Evolutionary conservation across 2,888 invertebrate species (phyloP).

Genomic region (Tethea ocularis): DNA sequence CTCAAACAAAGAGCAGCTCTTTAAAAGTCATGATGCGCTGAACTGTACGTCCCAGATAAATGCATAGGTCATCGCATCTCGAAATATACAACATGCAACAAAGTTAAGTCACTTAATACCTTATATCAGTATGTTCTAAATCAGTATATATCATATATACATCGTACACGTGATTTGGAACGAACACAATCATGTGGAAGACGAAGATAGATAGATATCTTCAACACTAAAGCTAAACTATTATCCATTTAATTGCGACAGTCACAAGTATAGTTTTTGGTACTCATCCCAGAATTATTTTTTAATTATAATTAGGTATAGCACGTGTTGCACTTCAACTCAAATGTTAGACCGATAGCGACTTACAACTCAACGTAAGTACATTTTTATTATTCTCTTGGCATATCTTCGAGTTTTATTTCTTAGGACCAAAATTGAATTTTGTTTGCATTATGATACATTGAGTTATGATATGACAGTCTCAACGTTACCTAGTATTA

Average conservation of each 20-base stretch:
- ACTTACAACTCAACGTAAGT: no score
- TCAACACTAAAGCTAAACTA: not conserved
- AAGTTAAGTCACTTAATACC: not conserved
- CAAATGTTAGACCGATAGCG: no score
- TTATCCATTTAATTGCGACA: not conserved
- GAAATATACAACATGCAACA: not conserved
- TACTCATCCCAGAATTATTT: not conserved
- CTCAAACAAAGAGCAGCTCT: not conserved
- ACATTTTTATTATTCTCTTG: no score
- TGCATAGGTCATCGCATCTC: not conserved
- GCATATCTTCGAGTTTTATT: no score
- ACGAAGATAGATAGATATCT: not conserved
- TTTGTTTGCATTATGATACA: no score
- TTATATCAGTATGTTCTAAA: not conserved
- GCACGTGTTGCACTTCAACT: no score
- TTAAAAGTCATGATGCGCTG: not conserved
- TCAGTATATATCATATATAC: not conserved
- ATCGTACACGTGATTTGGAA: not conserved
- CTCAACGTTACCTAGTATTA: no score
- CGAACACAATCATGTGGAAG: not conserved
- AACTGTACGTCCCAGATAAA: not conserved
- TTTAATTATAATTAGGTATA: no score
- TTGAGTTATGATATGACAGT: no score
- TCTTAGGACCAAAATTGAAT: no score
- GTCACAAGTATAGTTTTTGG: not conserved